These are phyloP conservation scores for Chrysopa pallens DNA, from an alignment of 1,140 invertebrate species.

Conservation along the genomic window DNA sequence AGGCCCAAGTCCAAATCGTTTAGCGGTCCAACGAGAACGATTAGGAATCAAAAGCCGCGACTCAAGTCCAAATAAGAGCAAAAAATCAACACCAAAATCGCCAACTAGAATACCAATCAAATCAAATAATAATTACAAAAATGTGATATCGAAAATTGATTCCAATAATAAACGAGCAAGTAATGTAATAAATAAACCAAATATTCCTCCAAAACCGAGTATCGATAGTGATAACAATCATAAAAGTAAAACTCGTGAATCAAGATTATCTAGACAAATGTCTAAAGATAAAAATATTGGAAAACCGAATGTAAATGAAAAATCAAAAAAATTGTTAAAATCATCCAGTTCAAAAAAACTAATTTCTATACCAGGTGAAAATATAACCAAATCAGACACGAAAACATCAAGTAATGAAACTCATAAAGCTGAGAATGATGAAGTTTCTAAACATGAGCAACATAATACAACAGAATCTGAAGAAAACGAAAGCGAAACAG, in stretches of 20 bases:
- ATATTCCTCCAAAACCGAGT: constrained; percentile 16
- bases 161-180: constrained; percentile 11
- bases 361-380: background rate
- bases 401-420: background rate
- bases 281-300: background rate
- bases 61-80: no score
- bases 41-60: no score
- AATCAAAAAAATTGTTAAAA: background rate
- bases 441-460: constrained; percentile 1
- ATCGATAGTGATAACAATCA: background rate
- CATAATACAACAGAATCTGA: constrained; percentile 1
- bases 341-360: background rate
- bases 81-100: constrained; percentile 2
- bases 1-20: no score
- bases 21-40: no score
- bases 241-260: background rate
- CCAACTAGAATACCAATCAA: constrained; percentile 13
- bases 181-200: constrained; percentile 11
- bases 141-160: constrained; percentile 20
- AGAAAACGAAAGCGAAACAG: constrained; percentile 2
- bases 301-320: background rate
- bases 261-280: background rate
- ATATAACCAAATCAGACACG: background rate
- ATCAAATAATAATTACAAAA: constrained; percentile 10
- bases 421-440: background rate